These are phyloP conservation scores for Lithobates sylvaticus DNA, from an alignment of 2,797 vertebrate species.

Conservation along the genomic window DNA sequence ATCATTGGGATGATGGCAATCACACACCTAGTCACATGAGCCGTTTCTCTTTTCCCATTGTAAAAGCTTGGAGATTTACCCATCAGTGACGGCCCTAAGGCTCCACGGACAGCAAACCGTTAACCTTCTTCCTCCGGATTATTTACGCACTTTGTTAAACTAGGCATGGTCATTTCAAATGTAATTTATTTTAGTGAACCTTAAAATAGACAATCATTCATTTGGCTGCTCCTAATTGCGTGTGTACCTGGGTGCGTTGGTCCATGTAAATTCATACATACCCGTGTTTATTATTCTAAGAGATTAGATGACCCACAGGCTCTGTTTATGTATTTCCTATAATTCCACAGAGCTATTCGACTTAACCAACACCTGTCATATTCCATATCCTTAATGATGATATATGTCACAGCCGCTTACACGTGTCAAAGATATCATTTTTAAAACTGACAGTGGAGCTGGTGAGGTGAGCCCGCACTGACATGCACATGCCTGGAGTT, in stretches of 20 bases:
- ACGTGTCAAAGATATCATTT: slow-evolving; percentile 25
- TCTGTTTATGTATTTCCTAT: slow-evolving; percentile 38
- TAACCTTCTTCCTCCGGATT: neutral
- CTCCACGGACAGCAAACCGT: neutral
- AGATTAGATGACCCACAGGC: slow-evolving; percentile 13
- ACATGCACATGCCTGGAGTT: slow-evolving; percentile 7
- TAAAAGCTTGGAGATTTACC: too few species aligned
- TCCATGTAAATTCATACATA: slow-evolving; percentile 29
- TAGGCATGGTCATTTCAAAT: neutral
- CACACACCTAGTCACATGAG: too few species aligned
- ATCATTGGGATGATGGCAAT: too few species aligned
- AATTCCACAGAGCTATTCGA: slow-evolving; percentile 1
- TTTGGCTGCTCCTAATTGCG: neutral
- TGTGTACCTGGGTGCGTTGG: neutral
- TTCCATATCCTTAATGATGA: slow-evolving; percentile 46
- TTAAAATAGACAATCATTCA: neutral
- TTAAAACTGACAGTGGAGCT: neutral
- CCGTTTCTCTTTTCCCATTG: too few species aligned
- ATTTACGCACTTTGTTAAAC: slow-evolving; percentile 4
- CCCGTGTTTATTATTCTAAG: slow-evolving; percentile 23
- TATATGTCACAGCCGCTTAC: slow-evolving; percentile 32
- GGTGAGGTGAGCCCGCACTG: slow-evolving; percentile 5
- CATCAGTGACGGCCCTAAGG: neutral
- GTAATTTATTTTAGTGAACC: slow-evolving; percentile 11
- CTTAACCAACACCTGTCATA: slow-evolving; percentile 21